These are phyloP conservation scores for Pteria penguin DNA, from an alignment of 2,888 invertebrate species.

Conservation along the genomic window DNA sequence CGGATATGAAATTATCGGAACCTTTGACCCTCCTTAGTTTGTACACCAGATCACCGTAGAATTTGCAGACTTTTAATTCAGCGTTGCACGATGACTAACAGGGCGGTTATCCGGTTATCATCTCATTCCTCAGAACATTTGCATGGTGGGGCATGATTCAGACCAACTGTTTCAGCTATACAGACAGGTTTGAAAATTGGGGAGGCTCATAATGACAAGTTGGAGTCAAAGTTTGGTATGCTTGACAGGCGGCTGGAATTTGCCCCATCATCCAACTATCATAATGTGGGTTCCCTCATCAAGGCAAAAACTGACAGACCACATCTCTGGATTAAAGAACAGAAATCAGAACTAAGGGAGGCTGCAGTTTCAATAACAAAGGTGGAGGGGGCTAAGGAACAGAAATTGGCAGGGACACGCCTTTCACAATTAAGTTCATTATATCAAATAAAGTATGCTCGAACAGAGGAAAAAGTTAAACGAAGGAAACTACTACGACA, in stretches of 20 bases:
- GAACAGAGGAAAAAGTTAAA: background rate
- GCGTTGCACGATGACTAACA: no score
- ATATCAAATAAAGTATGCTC: background rate
- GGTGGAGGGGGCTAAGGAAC: background rate
- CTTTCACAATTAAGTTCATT: background rate
- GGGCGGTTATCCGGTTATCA: no score
- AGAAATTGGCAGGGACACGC: background rate
- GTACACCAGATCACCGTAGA: no score
- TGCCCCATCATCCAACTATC: conserved; percentile 12
- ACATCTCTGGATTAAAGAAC: conserved; percentile 3
- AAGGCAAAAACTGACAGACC: conserved; percentile 16
- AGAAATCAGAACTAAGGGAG: background rate
- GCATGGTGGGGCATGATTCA: background rate
- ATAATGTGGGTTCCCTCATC: conserved; percentile 9
- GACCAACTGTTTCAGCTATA: background rate
- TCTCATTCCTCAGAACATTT: conserved; percentile 14
- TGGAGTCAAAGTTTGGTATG: conserved; percentile 18
- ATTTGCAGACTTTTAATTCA: no score
- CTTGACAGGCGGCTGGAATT: conserved; percentile 19
- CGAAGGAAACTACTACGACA: background rate
- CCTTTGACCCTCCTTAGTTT: no score
- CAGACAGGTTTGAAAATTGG: conserved; percentile 6
- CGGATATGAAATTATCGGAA: no score
- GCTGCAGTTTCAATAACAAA: background rate
- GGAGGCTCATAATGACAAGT: no score